Evolutionary conservation across 2,888 invertebrate species (phyloP).

Genomic region (Calameuta filiformis): DNA sequence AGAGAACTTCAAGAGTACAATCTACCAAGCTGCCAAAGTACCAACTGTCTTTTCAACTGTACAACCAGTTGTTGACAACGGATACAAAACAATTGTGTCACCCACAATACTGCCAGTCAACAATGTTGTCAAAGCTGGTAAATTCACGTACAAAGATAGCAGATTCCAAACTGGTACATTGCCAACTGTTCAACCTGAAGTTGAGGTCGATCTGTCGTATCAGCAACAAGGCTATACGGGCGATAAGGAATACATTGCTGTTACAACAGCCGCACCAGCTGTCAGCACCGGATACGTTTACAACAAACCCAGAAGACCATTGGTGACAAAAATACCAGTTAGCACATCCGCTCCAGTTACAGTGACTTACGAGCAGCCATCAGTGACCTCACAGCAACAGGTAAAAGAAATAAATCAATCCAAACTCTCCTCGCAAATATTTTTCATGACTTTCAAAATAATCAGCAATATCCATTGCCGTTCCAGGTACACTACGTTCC

Average conservation of each 20-base stretch:
- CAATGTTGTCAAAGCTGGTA: conserved; percentile 15
- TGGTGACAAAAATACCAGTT: conserved; percentile 1
- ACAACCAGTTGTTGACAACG: conserved; percentile 44
- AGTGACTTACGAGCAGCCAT: conserved; percentile 23
- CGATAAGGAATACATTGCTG: conserved; percentile 18
- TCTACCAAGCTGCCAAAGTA: conserved; percentile 42
- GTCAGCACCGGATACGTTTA: conserved; percentile 24
- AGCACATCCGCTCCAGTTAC: conserved; percentile 17
- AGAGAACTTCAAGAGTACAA: conserved; percentile 46
- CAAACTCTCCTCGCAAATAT: neutral
- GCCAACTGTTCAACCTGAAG: conserved; percentile 23
- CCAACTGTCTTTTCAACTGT: conserved; percentile 43
- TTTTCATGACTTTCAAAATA: neutral
- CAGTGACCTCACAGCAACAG: conserved; percentile 22
- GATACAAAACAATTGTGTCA: conserved; percentile 45
- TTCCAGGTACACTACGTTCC: conserved; percentile 33
- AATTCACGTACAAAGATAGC: conserved; percentile 26
- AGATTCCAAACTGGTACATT: conserved; percentile 26
- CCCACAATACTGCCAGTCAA: conserved; percentile 40
- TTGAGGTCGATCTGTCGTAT: conserved; percentile 42
- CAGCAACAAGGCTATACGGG: conserved; percentile 31
- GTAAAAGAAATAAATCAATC: neutral
- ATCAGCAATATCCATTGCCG: neutral
- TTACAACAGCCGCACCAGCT: conserved; percentile 30
- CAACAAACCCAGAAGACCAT: conserved; percentile 24